These are phyloP conservation scores for Sorex fumeus DNA, from an alignment of 2,113 vertebrate genomes.

Conservation along the genomic window DNA sequence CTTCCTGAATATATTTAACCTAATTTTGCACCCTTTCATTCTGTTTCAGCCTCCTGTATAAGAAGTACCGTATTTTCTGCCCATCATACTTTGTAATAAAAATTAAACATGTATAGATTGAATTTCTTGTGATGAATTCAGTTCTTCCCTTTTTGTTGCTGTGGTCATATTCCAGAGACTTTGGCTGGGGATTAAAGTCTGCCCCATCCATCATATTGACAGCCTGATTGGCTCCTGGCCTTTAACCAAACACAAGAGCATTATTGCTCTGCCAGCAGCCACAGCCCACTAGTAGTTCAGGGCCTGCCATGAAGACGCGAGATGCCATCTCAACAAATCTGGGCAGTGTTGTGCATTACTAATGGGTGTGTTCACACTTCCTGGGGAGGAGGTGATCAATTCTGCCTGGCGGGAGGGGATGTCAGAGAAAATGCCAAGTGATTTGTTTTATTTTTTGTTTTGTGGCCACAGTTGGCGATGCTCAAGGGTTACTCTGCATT, in stretches of 20 bases:
- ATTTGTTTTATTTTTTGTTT: too few species aligned
- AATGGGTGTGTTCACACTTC: neutral
- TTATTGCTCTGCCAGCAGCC: neutral
- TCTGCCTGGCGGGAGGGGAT: neutral
- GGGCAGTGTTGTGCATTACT: neutral
- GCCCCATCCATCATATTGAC: neutral
- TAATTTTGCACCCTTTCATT: slow-evolving; percentile 87
- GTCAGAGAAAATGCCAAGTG: neutral
- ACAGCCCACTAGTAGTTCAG: neutral
- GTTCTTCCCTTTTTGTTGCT: slow-evolving; percentile 58
- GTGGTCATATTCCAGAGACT: slow-evolving; percentile 16
- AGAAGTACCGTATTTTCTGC: slow-evolving; percentile 91
- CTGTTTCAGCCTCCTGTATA: slow-evolving; percentile 90
- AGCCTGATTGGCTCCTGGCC: neutral
- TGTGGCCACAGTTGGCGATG: too few species aligned
- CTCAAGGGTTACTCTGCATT: too few species aligned
- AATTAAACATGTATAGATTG: slow-evolving; percentile 89
- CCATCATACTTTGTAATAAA: slow-evolving; percentile 93
- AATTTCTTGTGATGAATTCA: slow-evolving; percentile 86
- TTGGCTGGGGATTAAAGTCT: neutral
- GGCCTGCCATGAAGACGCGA: neutral
- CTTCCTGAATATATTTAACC: slow-evolving; percentile 86
- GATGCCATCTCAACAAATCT: neutral
- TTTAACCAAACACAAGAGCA: slow-evolving; percentile 6
- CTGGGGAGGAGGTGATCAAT: neutral